phyloP scores from a whole-genome alignment of 2,888 invertebrate species.

The Diarsia mendica region DNA sequence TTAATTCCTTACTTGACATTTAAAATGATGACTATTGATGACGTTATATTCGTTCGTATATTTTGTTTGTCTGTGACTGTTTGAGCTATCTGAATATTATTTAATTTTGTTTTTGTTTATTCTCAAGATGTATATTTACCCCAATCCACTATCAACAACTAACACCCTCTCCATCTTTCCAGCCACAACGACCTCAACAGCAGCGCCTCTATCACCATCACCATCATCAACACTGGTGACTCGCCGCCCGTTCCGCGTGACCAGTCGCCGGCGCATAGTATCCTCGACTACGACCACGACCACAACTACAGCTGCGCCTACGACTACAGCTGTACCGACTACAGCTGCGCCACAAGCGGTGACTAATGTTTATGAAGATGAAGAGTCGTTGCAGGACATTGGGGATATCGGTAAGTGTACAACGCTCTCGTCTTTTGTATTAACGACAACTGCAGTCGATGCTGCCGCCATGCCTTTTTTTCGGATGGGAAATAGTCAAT shows the following conservation, averaged over 20 bases:
- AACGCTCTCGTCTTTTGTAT: neutral
- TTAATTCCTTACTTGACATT: too few relatives aligned
- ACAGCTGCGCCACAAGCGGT: slow-evolving; percentile 37
- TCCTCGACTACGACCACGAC: slow-evolving; percentile 67
- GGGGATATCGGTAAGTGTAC: slow-evolving; percentile 78
- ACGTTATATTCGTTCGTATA: too few relatives aligned
- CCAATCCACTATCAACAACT: neutral
- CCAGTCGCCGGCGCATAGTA: slow-evolving; percentile 77
- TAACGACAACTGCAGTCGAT: neutral
- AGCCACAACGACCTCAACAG: slow-evolving; percentile 50
- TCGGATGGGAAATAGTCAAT: too few relatives aligned
- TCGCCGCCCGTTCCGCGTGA: slow-evolving; percentile 81
- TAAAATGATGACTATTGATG: too few relatives aligned
- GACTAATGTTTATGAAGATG: slow-evolving; percentile 72
- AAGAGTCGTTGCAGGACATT: slow-evolving; percentile 82
- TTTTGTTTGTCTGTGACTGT: too few relatives aligned
- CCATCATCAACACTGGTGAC: slow-evolving; percentile 66
- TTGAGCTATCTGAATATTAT: too few relatives aligned
- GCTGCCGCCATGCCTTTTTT: too few relatives aligned
- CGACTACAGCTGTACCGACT: slow-evolving; percentile 31
- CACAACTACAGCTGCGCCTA: slow-evolving; percentile 57
- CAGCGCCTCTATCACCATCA: slow-evolving; percentile 52
- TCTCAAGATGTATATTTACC: too few relatives aligned
- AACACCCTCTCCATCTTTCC: slow-evolving; percentile 6
- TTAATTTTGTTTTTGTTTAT: too few relatives aligned